Conservation (phyloP, 1,140 invertebrate genomes). For the Onthophagus taurus region DNA sequence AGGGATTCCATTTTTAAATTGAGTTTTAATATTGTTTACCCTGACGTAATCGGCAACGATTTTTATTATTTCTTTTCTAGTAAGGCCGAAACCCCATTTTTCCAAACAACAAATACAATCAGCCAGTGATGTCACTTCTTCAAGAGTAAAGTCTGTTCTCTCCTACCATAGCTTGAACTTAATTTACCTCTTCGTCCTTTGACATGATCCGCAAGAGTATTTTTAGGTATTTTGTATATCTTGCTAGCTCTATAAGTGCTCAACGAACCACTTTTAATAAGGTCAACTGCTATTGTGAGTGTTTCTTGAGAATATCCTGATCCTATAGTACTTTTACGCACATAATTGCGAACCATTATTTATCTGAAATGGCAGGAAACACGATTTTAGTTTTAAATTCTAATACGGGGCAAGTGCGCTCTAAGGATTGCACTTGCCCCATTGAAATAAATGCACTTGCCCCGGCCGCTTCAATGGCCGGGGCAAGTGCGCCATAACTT, state of each 20-base stretch:
- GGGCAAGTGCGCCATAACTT: not conserved
- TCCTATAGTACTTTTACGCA: conserved; percentile 4
- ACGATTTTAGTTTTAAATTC: conserved; percentile 1
- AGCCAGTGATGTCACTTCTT: not conserved
- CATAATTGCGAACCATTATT: conserved; percentile 7
- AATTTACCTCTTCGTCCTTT: conserved; percentile 1
- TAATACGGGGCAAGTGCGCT: conserved; percentile 2
- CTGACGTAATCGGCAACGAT: not conserved
- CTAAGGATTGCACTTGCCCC: not conserved
- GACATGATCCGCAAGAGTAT: not conserved
- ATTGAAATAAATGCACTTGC: not conserved
- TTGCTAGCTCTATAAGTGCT: conserved; percentile 9
- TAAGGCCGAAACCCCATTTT: too few species aligned
- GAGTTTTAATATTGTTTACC: not conserved
- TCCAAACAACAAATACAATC: not conserved
- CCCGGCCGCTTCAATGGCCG: not conserved
- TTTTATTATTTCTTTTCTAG: not conserved
- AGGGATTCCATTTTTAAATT: conserved; percentile 9
- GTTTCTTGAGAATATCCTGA: conserved; percentile 66
- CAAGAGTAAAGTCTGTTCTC: not conserved
- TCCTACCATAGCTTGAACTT: conserved; percentile 9
- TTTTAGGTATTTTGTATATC: conserved; percentile 5
- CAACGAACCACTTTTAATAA: conserved; percentile 1
- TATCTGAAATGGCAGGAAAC: conserved; percentile 1
- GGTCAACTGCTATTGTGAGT: conserved; percentile 31